Evolutionary conservation across 2,888 invertebrate genomes (phyloP).

Genomic region (Netelia melanura): DNA sequence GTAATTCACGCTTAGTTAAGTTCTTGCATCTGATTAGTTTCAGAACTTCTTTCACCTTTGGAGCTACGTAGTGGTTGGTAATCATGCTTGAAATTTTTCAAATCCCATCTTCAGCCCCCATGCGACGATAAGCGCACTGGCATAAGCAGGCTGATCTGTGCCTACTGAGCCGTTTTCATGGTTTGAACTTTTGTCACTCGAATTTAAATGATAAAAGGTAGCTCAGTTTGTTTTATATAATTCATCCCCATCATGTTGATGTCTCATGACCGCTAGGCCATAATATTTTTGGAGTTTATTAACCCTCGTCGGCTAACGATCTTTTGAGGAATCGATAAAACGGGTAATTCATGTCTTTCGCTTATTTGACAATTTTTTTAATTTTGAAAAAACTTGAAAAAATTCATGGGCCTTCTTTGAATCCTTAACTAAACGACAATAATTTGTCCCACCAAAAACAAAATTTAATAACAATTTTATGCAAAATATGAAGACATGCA

Average conservation of each 20-base stretch:
- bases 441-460: no score
- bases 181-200: not conserved
- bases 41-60: conserved; percentile 44
- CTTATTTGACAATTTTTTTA: no score
- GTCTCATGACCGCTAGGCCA: conserved; percentile 70
- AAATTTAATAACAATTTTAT: no score
- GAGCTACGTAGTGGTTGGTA: conserved; percentile 34
- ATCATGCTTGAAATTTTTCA: conserved; percentile 44
- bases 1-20: conserved; percentile 42
- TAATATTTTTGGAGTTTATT: conserved; percentile 76
- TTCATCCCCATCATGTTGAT: conserved; percentile 70
- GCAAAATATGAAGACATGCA: no score
- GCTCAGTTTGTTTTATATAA: conserved; percentile 66
- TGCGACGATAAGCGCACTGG: not conserved
- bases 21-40: conserved; percentile 45
- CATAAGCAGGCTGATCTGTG: no score
- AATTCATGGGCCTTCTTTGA: no score
- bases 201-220: not conserved
- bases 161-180: not conserved
- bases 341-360: no score
- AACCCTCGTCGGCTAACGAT: conserved; percentile 19
- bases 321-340: no score
- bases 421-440: no score
- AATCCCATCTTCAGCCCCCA: not conserved
- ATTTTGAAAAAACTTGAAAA: no score